Base-by-base conservation (phyloP, 2,113 vertebrate genomes). In the Syngnathoides biaculeatus region DNA sequence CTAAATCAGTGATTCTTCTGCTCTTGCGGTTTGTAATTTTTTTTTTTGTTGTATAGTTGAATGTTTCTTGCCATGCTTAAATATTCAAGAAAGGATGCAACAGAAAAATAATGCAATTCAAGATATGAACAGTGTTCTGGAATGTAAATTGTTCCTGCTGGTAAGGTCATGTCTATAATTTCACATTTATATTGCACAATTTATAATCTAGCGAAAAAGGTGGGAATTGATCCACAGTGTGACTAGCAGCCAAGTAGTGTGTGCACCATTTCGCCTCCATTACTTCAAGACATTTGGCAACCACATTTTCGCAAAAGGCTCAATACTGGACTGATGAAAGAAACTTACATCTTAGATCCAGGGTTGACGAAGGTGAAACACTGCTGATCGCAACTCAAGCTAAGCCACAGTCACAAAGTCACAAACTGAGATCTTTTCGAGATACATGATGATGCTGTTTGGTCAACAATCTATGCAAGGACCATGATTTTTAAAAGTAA, bases 401-500 rank as follows among this genome's bases (percentile, higher is more conserved):
- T 39, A 39, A 35, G 17, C 57, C 20, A 60, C 9, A 1, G 13
- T 15, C 27, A 38, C 27, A 38, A 38, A 59, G 27, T 20, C 27
- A 26, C 55, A 15, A 56, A 26, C 55, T 57, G 40, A 12, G 35
- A 60, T 40, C 11, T 38, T 14, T 42, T 61, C 12, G 22, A 3
- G 9, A 43, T 14, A 9, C 11, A 13, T 35, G 30, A 27, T 27
- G 55, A 17, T 57, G 55, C 26, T 2, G 24, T 30, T 30, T 57
- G 26, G 24, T 26, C 43, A 2, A 43, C 13, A 55, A 22, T 12
- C 22, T 26, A 12, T 22, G 60, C 8, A 43, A 26, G 38, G 4
- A 61, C 3, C 3, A 19, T 40, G 38, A n/a, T 43, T 14, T 38
- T 38, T 61, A 74, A 62, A 58, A 67, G 72, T 69, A 58, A 64